Percentiles rank a stretch among this genome's conserved stretches.
These are phyloP conservation scores for Molanna angustata DNA, from an alignment of 2,888 invertebrate genomes.

Conservation along the genomic window DNA sequence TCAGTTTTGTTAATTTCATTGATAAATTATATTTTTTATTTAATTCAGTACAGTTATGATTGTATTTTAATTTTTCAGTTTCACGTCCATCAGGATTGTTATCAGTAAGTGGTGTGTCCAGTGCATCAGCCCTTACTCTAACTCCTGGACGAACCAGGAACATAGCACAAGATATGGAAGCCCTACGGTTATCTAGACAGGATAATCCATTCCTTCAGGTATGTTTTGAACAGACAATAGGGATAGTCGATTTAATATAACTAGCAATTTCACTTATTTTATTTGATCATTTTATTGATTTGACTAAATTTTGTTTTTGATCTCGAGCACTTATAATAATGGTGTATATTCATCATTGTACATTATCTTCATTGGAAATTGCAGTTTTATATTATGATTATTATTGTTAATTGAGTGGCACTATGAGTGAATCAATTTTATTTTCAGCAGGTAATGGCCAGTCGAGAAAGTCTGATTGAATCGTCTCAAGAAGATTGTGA, in stretches of 20 bases:
- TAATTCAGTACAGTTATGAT: neutral
- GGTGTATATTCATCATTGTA: too few relatives aligned
- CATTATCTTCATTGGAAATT: too few relatives aligned
- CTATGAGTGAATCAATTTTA: too few relatives aligned
- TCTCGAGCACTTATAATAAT: too few relatives aligned
- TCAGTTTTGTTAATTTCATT: neutral
- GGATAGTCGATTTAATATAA: too few relatives aligned
- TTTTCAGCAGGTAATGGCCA: constrained; percentile 71
- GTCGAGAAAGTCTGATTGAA: constrained; percentile 75
- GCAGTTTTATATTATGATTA: too few relatives aligned
- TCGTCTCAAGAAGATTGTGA: constrained; percentile 68
- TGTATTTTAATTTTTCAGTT: constrained; percentile 13
- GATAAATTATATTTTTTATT: neutral
- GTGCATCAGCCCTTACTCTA: constrained; percentile 59
- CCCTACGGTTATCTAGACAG: constrained; percentile 73
- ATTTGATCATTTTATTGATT: neutral
- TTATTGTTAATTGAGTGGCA: too few relatives aligned
- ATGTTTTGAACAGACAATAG: too few relatives aligned
- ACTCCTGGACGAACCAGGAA: constrained; percentile 74
- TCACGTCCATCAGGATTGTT: constrained; percentile 23
- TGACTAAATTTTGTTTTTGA: too few relatives aligned
- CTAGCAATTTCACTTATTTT: too few relatives aligned
- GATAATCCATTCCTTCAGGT: constrained; percentile 84
- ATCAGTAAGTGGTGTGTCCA: constrained; percentile 12
- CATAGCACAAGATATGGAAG: constrained; percentile 83